Percentiles rank a stretch among this genome's conserved stretches.
These are phyloP conservation scores for Marmota flaviventris DNA, from an alignment of 2,113 vertebrate genomes.

Conservation along the genomic window DNA sequence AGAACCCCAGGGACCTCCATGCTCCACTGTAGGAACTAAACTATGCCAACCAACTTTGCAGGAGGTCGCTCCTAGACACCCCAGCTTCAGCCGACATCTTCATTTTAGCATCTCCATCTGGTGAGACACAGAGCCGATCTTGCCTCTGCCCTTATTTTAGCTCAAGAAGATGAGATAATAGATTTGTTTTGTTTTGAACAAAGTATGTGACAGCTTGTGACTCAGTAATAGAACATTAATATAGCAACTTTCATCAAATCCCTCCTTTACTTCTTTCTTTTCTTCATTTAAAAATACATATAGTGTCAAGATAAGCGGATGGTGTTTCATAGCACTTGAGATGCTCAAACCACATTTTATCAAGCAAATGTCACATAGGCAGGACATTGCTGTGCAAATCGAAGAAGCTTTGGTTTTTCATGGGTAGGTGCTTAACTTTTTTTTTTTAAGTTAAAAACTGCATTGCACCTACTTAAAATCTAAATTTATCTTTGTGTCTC, in stretches of 20 bases:
- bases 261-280: background rate
- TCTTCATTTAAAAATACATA: background rate
- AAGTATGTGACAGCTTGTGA: background rate
- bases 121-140: background rate
- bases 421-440: background rate
- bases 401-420: background rate
- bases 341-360: background rate
- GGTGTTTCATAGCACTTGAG: background rate
- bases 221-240: background rate
- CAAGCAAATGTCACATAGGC: background rate
- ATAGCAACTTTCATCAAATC: background rate
- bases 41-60: background rate
- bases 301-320: background rate
- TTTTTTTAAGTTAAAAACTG: background rate
- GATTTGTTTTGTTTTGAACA: background rate
- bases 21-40: background rate
- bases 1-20: rapidly evolving
- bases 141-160: background rate
- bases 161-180: background rate
- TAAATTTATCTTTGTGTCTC: background rate
- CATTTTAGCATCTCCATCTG: background rate
- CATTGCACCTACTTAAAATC: background rate
- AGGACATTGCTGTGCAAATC: background rate
- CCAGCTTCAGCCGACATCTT: background rate
- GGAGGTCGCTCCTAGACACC: background rate